phyloP scores from a whole-genome alignment of 2,888 invertebrate genomes.

The Drosophila putrida region DNA sequence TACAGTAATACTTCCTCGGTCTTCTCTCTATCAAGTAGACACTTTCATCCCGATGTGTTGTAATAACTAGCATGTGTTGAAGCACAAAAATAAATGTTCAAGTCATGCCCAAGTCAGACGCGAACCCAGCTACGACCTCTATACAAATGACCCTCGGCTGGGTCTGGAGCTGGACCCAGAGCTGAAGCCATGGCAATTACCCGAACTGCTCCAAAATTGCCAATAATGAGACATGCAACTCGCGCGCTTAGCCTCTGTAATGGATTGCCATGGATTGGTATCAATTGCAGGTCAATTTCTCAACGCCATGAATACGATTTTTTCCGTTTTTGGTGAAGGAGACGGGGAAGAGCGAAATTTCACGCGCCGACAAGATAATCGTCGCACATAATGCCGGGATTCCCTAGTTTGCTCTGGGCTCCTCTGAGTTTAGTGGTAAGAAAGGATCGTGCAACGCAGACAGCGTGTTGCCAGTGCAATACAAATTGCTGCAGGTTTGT shows the following conservation, averaged over 20 bases:
- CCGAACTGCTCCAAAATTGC: constrained; percentile 79
- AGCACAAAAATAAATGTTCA: constrained; percentile 52
- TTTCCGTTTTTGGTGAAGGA: constrained; percentile 3
- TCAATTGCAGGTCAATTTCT: constrained; percentile 84
- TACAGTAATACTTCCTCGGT: not conserved
- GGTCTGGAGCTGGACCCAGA: not conserved
- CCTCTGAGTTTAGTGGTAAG: constrained; percentile 16
- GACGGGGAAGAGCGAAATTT: constrained; percentile 47
- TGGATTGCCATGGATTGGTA: constrained; percentile 83
- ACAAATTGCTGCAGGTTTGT: constrained; percentile 46
- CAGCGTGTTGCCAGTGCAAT: constrained; percentile 70
- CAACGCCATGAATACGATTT: constrained; percentile 48
- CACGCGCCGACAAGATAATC: constrained; percentile 77
- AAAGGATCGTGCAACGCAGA: constrained; percentile 77
- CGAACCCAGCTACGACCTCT: constrained; percentile 31
- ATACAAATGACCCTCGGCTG: constrained; percentile 57
- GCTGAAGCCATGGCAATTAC: constrained; percentile 60
- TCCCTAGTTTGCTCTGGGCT: constrained; percentile 80
- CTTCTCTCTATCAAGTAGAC: constrained; percentile 9
- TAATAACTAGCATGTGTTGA: constrained; percentile 47
- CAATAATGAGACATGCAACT: constrained; percentile 84
- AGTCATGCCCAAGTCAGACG: constrained; percentile 52
- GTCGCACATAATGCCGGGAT: constrained; percentile 76
- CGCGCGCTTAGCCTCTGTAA: constrained; percentile 82
- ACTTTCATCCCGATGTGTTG: constrained; percentile 44